phyloP scores from a whole-genome alignment of 2,113 vertebrate species.

The Mastomys natalensis region DNA sequence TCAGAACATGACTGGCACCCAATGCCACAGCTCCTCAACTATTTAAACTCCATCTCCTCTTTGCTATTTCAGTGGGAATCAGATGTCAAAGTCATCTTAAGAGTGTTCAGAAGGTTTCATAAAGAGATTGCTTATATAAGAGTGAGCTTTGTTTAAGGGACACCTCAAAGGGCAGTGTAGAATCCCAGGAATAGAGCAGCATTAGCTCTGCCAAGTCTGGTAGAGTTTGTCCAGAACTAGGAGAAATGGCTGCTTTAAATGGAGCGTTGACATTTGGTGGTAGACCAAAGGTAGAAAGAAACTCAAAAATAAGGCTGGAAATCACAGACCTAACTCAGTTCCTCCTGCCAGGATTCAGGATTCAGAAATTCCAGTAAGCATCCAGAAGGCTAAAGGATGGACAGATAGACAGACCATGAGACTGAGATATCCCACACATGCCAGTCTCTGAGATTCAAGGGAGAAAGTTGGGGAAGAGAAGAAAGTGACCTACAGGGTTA shows the following conservation, averaged over 20 bases:
- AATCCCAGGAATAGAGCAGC: background rate
- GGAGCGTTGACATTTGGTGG: background rate
- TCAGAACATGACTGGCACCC: background rate
- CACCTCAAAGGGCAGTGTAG: background rate
- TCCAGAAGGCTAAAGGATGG: background rate
- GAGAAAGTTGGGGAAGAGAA: background rate
- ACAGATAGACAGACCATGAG: background rate
- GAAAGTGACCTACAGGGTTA: fast-evolving
- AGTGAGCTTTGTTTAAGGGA: background rate
- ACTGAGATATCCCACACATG: background rate
- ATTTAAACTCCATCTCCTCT: background rate
- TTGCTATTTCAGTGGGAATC: background rate
- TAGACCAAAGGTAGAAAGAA: background rate
- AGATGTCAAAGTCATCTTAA: background rate
- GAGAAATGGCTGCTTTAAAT: background rate
- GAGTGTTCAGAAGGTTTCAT: background rate
- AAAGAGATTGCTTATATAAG: background rate
- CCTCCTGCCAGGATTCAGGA: background rate
- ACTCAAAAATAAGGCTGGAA: background rate
- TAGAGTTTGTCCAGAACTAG: background rate
- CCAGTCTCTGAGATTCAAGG: background rate
- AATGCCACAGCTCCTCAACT: background rate
- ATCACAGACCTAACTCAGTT: background rate
- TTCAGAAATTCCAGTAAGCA: background rate
- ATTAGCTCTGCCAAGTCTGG: background rate